Evolutionary conservation across 2,797 vertebrate species (phyloP), one percentile per base, ranked within the genome.

Genomic region (Masticophis lateralis): DNA sequence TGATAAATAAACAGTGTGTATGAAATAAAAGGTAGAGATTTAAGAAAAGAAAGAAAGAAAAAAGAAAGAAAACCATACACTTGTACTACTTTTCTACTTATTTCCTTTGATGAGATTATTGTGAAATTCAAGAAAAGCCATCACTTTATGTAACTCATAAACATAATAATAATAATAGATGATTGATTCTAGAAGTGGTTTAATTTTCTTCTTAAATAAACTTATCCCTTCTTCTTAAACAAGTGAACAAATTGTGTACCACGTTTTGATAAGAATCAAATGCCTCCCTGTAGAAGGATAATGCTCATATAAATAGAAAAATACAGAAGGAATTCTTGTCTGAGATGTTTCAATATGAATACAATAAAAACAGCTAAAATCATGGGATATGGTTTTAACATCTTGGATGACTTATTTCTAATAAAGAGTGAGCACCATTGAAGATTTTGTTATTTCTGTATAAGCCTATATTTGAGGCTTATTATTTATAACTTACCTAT

Each of bases 91-190:
- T 56, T 90, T 94, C 37, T 27, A 90, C 74, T 92, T 93, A 53
- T 28, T 95, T 95, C 5, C 63, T 53, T 96, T 90, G 0, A 0
- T 91, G 90, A 92, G n/a, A 86, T 94, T 93, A 87, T 83, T 92
- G 20, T 59, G 55, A 91, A 93, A 27, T 74, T 18, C 93, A 55
- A 92, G 94, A 90, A 28, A 94, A 86, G 32, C 27, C 92, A 0
- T 89, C 92, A 89, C 0, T 69, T 90, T 79, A 0, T 88, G 5
- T 93, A 51, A 94, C 2, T 1, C 90, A 5, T 69, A 92, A 91
- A 27, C 90, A 83, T 5, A 94, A 47, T 69, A 91, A 63, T 47
- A 95, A 90, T 88, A 66, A 63, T 4, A 93, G 0, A 14, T 47
- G 16, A 0, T 93, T 89, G 86, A 69, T 69, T 94, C 92, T 59